Evolutionary conservation across 2,797 vertebrate species (phyloP).

Genomic region (Tadarida brasiliensis): DNA sequence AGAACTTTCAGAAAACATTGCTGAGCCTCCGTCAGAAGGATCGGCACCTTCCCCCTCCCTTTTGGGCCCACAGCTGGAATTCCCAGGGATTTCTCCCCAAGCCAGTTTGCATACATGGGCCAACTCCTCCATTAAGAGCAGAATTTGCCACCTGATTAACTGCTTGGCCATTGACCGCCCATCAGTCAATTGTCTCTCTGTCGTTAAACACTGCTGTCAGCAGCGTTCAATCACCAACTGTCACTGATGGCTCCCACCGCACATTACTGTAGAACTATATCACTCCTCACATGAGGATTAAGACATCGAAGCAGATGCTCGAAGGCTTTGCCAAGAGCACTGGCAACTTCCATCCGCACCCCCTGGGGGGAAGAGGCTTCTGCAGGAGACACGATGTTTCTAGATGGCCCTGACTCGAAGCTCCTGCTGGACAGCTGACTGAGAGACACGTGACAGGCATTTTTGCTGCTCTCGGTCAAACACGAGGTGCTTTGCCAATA

Average conservation of each 20-base stretch:
- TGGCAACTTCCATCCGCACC: background rate
- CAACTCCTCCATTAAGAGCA: background rate
- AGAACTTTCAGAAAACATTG: background rate
- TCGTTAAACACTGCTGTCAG: background rate
- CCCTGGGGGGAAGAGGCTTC: background rate
- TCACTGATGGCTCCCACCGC: background rate
- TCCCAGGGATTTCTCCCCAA: background rate
- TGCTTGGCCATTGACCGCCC: background rate
- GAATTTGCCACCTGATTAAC: background rate
- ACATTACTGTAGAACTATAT: rapidly evolving
- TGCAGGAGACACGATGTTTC: rapidly evolving
- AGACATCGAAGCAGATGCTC: background rate
- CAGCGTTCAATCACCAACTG: background rate
- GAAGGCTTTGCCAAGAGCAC: background rate
- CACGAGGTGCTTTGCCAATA: background rate
- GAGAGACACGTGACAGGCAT: no score
- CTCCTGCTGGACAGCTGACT: background rate
- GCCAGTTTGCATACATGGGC: background rate
- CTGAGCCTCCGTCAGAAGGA: background rate
- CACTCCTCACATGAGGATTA: background rate
- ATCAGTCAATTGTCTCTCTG: background rate
- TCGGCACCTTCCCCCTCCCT: rapidly evolving
- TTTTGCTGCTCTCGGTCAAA: background rate
- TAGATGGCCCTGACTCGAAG: background rate
- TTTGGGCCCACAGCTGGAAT: background rate